phyloP scores from a whole-genome alignment of 1,140 invertebrate species.

The Bicyclus anynana region DNA sequence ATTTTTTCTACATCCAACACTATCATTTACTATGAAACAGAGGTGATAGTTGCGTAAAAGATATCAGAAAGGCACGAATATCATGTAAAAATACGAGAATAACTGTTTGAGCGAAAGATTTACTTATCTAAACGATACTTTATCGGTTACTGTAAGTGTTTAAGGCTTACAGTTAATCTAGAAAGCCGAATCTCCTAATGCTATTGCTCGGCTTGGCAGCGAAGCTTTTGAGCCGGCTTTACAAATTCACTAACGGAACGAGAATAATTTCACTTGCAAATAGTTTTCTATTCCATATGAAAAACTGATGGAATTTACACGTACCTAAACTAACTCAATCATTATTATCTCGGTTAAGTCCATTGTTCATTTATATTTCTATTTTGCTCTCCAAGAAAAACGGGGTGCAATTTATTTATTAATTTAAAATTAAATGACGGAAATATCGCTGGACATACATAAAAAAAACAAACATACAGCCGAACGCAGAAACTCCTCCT shows the following conservation, averaged over 20 bases:
- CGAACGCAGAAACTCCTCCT: too few species aligned
- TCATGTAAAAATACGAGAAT: neutral
- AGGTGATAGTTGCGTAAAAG: neutral
- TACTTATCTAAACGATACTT: slow-evolving; percentile 2
- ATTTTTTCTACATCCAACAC: too few species aligned
- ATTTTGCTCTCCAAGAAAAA: too few species aligned
- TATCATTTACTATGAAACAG: too few species aligned
- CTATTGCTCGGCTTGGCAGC: slow-evolving; percentile 9
- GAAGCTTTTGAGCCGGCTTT: slow-evolving; percentile 27
- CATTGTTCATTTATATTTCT: too few species aligned
- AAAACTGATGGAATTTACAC: too few species aligned
- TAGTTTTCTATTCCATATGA: slow-evolving; percentile 14
- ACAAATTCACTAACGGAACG: slow-evolving; percentile 14
- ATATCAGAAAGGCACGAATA: neutral
- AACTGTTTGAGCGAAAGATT: neutral
- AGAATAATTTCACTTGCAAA: slow-evolving; percentile 23
- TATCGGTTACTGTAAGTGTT: slow-evolving; percentile 18
- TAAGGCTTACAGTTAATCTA: slow-evolving; percentile 20
- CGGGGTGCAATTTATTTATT: too few species aligned
- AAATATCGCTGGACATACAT: too few species aligned
- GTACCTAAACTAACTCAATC: too few species aligned
- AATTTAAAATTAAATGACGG: too few species aligned
- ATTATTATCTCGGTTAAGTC: too few species aligned
- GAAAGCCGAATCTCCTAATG: slow-evolving; percentile 16
- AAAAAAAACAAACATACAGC: too few species aligned